These are phyloP conservation scores for Neelides folsomi DNA, from an alignment of 2,888 invertebrate genomes.

Conservation along the genomic window DNA sequence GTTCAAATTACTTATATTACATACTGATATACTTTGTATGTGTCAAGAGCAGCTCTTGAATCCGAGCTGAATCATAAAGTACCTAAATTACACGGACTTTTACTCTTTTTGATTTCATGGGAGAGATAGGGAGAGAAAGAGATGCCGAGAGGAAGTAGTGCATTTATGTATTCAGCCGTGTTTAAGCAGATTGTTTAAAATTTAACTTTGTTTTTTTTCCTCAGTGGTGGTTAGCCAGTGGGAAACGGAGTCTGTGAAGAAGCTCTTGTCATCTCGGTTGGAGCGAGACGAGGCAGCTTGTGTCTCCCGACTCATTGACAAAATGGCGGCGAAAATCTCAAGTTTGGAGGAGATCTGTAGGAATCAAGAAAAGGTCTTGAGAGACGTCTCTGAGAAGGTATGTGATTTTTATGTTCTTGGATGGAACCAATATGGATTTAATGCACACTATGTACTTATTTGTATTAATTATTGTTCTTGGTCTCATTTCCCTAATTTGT, in stretches of 20 bases:
- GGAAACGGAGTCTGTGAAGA: constrained; percentile 25
- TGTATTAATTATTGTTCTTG: background rate
- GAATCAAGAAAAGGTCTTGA: constrained; percentile 18
- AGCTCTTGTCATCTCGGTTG: constrained; percentile 20
- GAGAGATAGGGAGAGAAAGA: background rate
- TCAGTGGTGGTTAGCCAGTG: constrained; percentile 4
- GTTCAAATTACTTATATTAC: no score
- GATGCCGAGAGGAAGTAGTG: background rate
- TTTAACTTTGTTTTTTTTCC: background rate
- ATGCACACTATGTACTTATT: no score
- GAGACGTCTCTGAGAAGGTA: constrained; percentile 19
- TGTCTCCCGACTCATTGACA: constrained; percentile 23
- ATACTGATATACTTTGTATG: no score
- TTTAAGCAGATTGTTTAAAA: background rate
- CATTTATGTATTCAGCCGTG: background rate
- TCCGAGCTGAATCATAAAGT: no score
- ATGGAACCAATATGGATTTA: background rate
- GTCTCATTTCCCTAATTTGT: background rate
- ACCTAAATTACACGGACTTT: no score
- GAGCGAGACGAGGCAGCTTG: constrained; percentile 21
- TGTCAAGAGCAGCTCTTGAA: no score
- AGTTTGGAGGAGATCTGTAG: constrained; percentile 27
- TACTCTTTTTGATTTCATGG: background rate
- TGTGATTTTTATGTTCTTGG: background rate
- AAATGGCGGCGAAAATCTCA: constrained; percentile 28